Evolutionary conservation across 2,113 vertebrate species (phyloP), one percentile per base, ranked within the genome.

Genomic region (Isurus oxyrinchus): DNA sequence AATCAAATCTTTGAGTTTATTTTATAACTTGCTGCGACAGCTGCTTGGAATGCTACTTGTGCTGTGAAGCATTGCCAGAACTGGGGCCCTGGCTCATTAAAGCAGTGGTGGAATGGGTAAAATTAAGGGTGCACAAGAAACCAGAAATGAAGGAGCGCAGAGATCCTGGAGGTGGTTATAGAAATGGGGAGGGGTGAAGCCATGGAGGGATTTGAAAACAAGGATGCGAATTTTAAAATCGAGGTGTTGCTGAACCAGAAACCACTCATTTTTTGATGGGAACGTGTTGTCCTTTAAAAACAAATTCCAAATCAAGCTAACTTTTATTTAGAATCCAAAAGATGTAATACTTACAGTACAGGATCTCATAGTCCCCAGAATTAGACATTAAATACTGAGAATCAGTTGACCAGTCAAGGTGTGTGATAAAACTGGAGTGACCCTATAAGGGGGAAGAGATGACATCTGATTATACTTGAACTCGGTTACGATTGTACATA

Each of bases 391-490:
- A 98, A 97, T 99, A 99, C 27, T 99, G 99, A 0, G 99, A 99
- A 97, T 99, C 99, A 97, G 98, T 97, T 0, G 99, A 99, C 99
- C 99, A 99, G 97, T 99, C 99, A 97, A 99, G 97, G 97, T 99
- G 99, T 95, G 99, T 99, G 97, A 99, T 99, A 97, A 99, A 99
- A 97, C 99, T 99, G 97, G 99, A 99, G 97, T 99, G 99, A 97
- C 99, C 99, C 99, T 99, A 97, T 61, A 96, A 96, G 96, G 66
- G 61, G 96, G 76, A 0, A 96, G 35, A 57, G 95, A 79, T 72
- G 25, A 67, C 11, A 95, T 91, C 61, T 88, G 81, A 59, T 66
- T 49, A 96, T 13, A 84, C 44, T 40, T 19, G 13, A 72, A 35
- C 23, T 6, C 23, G 14, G 94, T 55, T 95, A 31, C 11, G 25